phyloP scores from a whole-genome alignment of 2,113 vertebrate genomes.

The Dasyurus viverrinus region DNA sequence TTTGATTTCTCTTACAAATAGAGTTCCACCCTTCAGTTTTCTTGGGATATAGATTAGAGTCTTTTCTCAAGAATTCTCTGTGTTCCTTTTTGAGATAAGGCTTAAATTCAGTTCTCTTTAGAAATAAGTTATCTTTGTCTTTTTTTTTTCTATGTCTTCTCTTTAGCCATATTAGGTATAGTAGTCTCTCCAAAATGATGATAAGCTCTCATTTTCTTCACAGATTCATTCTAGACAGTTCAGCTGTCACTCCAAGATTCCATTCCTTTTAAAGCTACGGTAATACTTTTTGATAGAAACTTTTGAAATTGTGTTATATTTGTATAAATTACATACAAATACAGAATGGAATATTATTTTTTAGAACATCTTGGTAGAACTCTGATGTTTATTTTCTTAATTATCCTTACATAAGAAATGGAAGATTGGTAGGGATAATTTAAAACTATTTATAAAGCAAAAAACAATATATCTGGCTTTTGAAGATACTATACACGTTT shows the following conservation, averaged over 20 bases:
- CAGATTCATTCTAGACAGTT: background rate
- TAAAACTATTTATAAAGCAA: background rate
- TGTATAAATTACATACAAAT: background rate
- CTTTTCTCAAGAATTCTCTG: background rate
- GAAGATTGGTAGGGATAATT: background rate
- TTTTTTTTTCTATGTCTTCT: background rate
- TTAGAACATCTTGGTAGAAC: background rate
- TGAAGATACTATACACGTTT: background rate
- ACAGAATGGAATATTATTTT: background rate
- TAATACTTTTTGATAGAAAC: background rate
- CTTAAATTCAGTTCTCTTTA: background rate
- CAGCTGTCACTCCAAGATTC: background rate
- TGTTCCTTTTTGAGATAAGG: background rate
- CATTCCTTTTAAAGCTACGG: background rate
- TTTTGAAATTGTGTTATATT: background rate
- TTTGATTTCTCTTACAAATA: background rate
- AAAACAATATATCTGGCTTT: background rate
- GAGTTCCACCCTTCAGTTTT: background rate
- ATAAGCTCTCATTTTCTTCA: background rate
- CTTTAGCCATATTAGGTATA: background rate
- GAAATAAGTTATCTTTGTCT: background rate
- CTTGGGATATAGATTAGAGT: background rate
- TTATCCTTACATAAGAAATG: background rate
- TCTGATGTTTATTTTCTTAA: background rate
- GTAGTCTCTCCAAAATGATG: background rate